Base-by-base conservation (phyloP, 2,797 vertebrate genomes). In the Lerista edwardsae region DNA sequence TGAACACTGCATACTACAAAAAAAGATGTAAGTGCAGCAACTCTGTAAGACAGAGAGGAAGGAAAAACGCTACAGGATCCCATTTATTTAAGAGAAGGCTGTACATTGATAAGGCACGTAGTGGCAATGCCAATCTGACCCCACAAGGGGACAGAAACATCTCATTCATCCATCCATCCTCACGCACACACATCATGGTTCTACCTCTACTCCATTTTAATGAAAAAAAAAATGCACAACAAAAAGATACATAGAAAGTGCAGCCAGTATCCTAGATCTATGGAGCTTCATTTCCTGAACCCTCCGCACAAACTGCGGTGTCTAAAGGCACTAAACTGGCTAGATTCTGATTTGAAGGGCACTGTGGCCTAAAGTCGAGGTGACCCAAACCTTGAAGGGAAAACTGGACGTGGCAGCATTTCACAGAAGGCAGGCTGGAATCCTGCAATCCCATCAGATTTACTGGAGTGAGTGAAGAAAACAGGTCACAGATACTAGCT, bases 71-170 rank as follows among this genome's bases (percentile, higher is more conserved):
- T 3, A 73, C 29, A 29, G 59, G 65, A 9, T 17, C 25, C 47
- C n/a, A 44, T 27, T 47, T 23, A 87, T 57, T 29, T 8, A 61
- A 67, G 67, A 75, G 9, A n/a, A 80, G 25, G 71, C 44, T 69
- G 51, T 67, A 82, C 68, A 57, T 15, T 78, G 19, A 55, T 79
- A 91, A 90, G 94, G 90, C 90, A 91, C 84, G 23, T 0, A 0
- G 44, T 1, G 69, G 89, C 29, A 57, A 84, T 69, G 79, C 80
- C 78, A 84, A 6, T 1, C 51, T 71, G 69, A n/a, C 61, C 71
- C n/a, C 2, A 14, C 8, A 82, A 3, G 1, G 4, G 47, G 83
- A 19, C 87, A 76, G 79, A 80, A 80, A 19, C 51, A 69, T 55
- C 39, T 39, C 68, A 71, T 39, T 21, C 68, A 55, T 55, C 19